Evolutionary conservation across 2,888 invertebrate species (phyloP).

Genomic region (Caenorhabditis doughertyi): DNA sequence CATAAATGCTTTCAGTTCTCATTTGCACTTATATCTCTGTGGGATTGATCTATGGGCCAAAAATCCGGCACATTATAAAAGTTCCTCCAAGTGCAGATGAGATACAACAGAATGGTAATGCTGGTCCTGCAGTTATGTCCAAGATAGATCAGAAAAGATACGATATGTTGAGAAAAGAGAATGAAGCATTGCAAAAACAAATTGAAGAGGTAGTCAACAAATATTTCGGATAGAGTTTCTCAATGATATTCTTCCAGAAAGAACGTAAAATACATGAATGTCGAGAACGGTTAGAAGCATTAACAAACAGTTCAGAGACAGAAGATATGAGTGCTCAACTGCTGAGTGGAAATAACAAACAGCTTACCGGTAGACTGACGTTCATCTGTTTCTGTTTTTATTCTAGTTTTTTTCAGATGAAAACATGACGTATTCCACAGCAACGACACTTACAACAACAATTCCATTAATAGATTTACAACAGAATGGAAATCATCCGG

Average conservation of each 20-base stretch:
- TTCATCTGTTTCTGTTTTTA: too few relatives aligned
- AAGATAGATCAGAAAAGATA: slow-evolving; percentile 89
- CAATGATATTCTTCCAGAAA: slow-evolving; percentile 64
- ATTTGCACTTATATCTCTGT: slow-evolving; percentile 98
- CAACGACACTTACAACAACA: slow-evolving; percentile 74
- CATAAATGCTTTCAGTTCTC: slow-evolving; percentile 86
- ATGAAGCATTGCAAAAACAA: slow-evolving; percentile 95
- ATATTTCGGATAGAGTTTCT: not conserved
- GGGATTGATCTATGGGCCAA: slow-evolving; percentile 98
- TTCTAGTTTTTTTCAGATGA: slow-evolving; percentile 66
- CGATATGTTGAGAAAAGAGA: slow-evolving; percentile 93
- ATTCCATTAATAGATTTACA: slow-evolving; percentile 76
- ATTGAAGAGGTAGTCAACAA: slow-evolving; percentile 85
- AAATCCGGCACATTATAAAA: slow-evolving; percentile 89
- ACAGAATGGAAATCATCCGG: slow-evolving; percentile 66
- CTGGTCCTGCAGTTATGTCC: slow-evolving; percentile 63
- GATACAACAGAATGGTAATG: slow-evolving; percentile 67
- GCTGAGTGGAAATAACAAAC: slow-evolving; percentile 35
- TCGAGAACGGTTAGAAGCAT: slow-evolving; percentile 63
- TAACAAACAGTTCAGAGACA: slow-evolving; percentile 31
- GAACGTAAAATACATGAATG: slow-evolving; percentile 74
- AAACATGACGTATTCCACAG: slow-evolving; percentile 68
- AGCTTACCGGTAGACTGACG: slow-evolving; percentile 7
- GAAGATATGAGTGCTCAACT: slow-evolving; percentile 56
- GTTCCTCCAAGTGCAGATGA: slow-evolving; percentile 72